A percentile compares a stretch with the other conserved stretches of the same genome.
Conservation (phyloP, 92 coral and sea anemone genomes). For the Porites divaricata region DNA sequence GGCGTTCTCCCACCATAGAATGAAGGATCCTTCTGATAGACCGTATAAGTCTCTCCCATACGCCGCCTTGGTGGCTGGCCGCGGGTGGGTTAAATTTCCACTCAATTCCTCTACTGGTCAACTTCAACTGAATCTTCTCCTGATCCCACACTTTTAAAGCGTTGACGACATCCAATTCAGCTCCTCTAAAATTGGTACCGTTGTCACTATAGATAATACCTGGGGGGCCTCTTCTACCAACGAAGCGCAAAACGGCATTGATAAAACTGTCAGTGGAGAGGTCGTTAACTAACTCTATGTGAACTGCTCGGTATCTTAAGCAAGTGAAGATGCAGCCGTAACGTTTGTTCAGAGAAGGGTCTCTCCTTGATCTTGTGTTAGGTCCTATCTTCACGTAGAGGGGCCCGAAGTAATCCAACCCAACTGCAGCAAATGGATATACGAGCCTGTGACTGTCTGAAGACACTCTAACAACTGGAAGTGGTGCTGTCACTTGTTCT, state of each 20-base stretch:
- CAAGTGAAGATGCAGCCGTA: conserved; percentile 72
- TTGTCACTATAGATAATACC: conserved; percentile 66
- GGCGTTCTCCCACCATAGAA: conserved; percentile 64
- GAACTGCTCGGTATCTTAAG: conserved; percentile 67
- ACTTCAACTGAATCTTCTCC: no score
- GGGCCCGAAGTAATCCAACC: conserved; percentile 67
- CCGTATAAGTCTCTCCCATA: conserved; percentile 67
- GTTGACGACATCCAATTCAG: no score
- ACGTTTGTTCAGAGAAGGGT: conserved; percentile 52
- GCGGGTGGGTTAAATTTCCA: no score
- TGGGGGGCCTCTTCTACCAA: conserved; percentile 66
- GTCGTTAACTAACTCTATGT: conserved; percentile 61
- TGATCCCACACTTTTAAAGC: no score
- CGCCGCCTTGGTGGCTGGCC: conserved; percentile 62
- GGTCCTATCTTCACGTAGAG: conserved; percentile 60
- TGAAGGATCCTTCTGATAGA: conserved; percentile 56
- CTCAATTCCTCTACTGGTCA: no score
- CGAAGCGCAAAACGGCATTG: conserved; percentile 63
- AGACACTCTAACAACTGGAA: conserved; percentile 58
- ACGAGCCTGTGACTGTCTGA: conserved; percentile 61
- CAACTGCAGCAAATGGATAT: conserved; percentile 72
- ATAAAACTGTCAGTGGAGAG: conserved; percentile 61
- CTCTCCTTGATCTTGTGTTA: conserved; percentile 53
- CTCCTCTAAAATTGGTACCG: conserved; percentile 62
- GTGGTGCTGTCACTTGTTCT: conserved; percentile 60